Conservation (phyloP, 2,888 invertebrate genomes). For the Cactoblastis cactorum region DNA sequence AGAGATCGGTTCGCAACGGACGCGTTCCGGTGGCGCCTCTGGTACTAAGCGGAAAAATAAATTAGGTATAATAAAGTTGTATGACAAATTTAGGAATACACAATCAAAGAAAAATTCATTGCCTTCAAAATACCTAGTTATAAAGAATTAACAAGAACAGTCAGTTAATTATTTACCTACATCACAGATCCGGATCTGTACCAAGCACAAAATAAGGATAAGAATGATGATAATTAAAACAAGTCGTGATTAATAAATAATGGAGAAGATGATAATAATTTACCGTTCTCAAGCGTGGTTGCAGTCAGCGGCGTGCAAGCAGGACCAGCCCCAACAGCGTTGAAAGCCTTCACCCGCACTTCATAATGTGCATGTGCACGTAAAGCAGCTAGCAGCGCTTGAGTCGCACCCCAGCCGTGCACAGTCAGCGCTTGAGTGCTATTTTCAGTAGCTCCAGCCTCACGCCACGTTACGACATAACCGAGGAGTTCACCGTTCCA, state of each 20-base stretch:
- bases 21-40: conserved; percentile 85
- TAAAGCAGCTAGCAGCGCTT: conserved; percentile 81
- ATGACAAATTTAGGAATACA: no score
- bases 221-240: no score
- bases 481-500: conserved; percentile 90
- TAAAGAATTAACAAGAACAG: no score
- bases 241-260: no score
- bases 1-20: conserved; percentile 85
- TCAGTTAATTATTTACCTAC: no score
- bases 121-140: no score
- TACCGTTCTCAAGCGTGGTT: conserved; percentile 91
- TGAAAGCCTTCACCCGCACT: conserved; percentile 88
- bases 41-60: conserved; percentile 84
- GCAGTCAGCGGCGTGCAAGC: conserved; percentile 85
- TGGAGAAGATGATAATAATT: no score
- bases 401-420: conserved; percentile 87
- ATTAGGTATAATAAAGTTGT: no score
- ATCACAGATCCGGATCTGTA: no score
- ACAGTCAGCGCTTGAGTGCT: conserved; percentile 82
- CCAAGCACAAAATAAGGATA: no score
- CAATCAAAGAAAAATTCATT: no score
- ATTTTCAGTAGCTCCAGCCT: conserved; percentile 68
- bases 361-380: conserved; percentile 89
- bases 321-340: conserved; percentile 90
- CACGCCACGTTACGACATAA: conserved; percentile 86